Evolutionary conservation across 2,888 invertebrate genomes (phyloP).

Genomic region (Platypus cylindrus): DNA sequence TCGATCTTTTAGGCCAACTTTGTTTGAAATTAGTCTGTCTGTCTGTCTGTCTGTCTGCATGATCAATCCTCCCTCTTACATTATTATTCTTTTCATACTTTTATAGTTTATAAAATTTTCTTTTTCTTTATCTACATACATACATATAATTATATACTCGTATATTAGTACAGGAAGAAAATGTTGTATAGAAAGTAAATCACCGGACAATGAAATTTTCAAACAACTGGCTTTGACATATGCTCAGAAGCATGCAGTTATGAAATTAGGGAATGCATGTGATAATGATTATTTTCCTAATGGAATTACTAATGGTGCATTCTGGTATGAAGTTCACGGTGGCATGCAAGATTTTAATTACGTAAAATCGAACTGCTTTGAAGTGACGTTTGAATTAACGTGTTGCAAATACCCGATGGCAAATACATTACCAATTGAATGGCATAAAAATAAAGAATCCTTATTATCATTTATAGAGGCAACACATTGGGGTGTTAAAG

Average conservation of each 20-base stretch:
- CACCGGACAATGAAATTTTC: slow-evolving; percentile 77
- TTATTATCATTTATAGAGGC: slow-evolving; percentile 76
- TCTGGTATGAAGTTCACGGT: slow-evolving; percentile 80
- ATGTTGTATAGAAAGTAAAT: slow-evolving; percentile 59
- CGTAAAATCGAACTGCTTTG: slow-evolving; percentile 86
- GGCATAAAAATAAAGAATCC: slow-evolving; percentile 77
- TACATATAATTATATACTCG: too few species aligned
- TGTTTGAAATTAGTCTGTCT: too few species aligned
- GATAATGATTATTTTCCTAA: slow-evolving; percentile 57
- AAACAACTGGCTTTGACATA: slow-evolving; percentile 64
- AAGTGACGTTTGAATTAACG: slow-evolving; percentile 91
- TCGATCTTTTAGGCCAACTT: too few species aligned
- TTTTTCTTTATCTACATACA: slow-evolving; percentile 1
- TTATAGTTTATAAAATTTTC: too few species aligned
- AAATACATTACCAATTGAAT: slow-evolving; percentile 57
- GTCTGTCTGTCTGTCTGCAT: too few species aligned
- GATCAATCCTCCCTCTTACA: too few species aligned
- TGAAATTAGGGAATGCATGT: slow-evolving; percentile 64
- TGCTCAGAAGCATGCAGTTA: slow-evolving; percentile 58
- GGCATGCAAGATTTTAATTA: slow-evolving; percentile 99
- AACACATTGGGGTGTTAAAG: slow-evolving; percentile 56
- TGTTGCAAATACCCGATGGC: slow-evolving; percentile 88
- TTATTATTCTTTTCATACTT: too few species aligned
- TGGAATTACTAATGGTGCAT: slow-evolving; percentile 85
- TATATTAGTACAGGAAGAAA: slow-evolving; percentile 38